Base-by-base conservation (phyloP, 1,140 invertebrate genomes). In the Scaptodrosophila lebanonensis region DNA sequence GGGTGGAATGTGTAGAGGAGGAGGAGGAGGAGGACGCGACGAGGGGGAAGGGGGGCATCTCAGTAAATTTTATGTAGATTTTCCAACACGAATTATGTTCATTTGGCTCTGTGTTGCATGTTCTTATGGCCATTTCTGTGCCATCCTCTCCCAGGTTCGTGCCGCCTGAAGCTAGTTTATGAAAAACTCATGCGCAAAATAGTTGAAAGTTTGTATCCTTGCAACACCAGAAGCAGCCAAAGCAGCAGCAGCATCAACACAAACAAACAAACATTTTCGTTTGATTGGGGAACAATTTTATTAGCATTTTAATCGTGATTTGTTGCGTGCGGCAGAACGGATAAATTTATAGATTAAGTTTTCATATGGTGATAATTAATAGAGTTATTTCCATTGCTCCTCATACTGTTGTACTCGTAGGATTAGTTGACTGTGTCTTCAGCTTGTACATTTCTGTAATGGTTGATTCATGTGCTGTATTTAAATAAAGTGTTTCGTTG, bases 21-120 rank as follows among this genome's bases (percentile, higher is more conserved):
- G 39, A 38, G 35, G 29, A 18, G 20, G 6, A 3, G 44, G 29
- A 45, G 44, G 33, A 38, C 47, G 52, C 11, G 13, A 5, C 16
- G 17, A 2, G 15, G 27, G 17, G 6, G 13, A 38, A 44, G 17
- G 36, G 50, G 35, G 54, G 44, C 53, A 59, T 65, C 59, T 59
- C 45, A 79, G 82, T 84, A 84, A 84, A 84, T 84, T 84, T 79
- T 84, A 84, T 84, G 82, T 84, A 84, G 82, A 82, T 84, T 84
- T 84, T 49, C 73, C 66, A 68, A 84, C 67, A 68, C 75, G 62
- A 84, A 82, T 84, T 82, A 79, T 84, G 82, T 84, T 75, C 66
- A 84, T 76, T 82, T 76, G 69, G 60, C n/a, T n/a, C 63, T 51
- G 25, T 59, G 44, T 49, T 62, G 68, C 65, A 59, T 73, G 65